Evolutionary conservation across 2,797 vertebrate species (phyloP).

Genomic region (Eidolon dupreanum): DNA sequence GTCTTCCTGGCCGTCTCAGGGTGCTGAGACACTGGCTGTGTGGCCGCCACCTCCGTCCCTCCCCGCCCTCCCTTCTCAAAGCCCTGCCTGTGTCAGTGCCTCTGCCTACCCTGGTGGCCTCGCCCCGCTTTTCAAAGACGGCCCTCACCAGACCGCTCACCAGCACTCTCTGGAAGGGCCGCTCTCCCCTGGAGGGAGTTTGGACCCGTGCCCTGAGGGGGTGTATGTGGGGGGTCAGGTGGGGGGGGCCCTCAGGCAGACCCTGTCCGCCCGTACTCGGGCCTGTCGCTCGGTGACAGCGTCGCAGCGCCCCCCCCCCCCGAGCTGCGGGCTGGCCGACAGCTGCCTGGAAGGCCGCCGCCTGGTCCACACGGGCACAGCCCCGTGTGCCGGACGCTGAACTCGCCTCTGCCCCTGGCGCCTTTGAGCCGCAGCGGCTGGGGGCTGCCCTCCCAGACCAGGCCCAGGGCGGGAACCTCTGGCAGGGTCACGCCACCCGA

Average conservation of each 20-base stretch:
- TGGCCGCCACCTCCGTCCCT: background rate
- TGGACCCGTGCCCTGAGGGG: background rate
- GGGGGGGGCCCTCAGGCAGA: no score
- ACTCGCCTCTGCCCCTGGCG: background rate
- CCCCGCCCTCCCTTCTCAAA: background rate
- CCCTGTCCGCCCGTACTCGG: rapidly evolving
- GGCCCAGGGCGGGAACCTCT: background rate
- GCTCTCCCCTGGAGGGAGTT: background rate
- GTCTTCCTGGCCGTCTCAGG: background rate
- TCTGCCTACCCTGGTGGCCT: no score
- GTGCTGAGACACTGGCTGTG: background rate
- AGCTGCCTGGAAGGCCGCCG: background rate
- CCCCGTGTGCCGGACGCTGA: background rate
- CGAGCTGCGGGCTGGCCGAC: no score
- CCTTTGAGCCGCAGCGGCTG: background rate
- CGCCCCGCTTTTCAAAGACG: background rate
- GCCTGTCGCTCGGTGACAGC: background rate
- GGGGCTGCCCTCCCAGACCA: background rate
- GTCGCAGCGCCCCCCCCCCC: no score
- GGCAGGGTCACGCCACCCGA: background rate
- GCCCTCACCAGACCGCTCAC: background rate
- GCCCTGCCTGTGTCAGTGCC: background rate
- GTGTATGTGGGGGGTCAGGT: no score
- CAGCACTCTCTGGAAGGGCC: background rate
- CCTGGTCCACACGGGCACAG: background rate